Evolutionary conservation across 2,888 invertebrate genomes (phyloP).

Genomic region (Tanaodytes sp.): DNA sequence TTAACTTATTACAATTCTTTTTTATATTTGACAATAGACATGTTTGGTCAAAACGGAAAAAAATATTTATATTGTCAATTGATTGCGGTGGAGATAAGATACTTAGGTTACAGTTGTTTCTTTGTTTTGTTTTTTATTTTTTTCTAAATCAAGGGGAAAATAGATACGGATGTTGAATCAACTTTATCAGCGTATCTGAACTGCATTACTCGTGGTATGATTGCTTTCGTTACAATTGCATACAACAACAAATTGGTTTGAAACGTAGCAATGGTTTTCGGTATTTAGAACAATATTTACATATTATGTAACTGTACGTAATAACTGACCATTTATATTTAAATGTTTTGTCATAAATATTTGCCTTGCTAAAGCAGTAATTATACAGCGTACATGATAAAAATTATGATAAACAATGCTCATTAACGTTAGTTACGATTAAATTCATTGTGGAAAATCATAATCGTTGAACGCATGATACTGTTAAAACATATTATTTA

Average conservation of each 20-base stretch:
- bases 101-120: too few relatives aligned
- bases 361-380: slow-evolving; percentile 42
- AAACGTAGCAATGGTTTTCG: slow-evolving; percentile 33
- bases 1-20: too few relatives aligned
- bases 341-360: slow-evolving; percentile 49
- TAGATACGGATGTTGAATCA: too few relatives aligned
- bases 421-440: slow-evolving; percentile 40
- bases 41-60: too few relatives aligned
- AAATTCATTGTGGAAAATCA: slow-evolving; percentile 35
- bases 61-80: too few relatives aligned
- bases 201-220: not conserved
- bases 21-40: too few relatives aligned
- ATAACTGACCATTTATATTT: slow-evolving; percentile 48
- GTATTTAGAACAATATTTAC: slow-evolving; percentile 54
- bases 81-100: too few relatives aligned
- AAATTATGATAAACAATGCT: slow-evolving; percentile 43
- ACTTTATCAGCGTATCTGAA: too few relatives aligned
- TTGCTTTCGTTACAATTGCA: slow-evolving; percentile 28
- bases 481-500: slow-evolving; percentile 30
- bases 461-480: slow-evolving; percentile 24
- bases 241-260: slow-evolving; percentile 26
- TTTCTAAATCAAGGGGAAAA: too few relatives aligned
- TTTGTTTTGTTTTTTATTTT: too few relatives aligned
- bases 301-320: slow-evolving; percentile 47
- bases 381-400: slow-evolving; percentile 37